Base-by-base conservation (phyloP, 2,113 vertebrate genomes). In the Mormoops blainvillei region DNA sequence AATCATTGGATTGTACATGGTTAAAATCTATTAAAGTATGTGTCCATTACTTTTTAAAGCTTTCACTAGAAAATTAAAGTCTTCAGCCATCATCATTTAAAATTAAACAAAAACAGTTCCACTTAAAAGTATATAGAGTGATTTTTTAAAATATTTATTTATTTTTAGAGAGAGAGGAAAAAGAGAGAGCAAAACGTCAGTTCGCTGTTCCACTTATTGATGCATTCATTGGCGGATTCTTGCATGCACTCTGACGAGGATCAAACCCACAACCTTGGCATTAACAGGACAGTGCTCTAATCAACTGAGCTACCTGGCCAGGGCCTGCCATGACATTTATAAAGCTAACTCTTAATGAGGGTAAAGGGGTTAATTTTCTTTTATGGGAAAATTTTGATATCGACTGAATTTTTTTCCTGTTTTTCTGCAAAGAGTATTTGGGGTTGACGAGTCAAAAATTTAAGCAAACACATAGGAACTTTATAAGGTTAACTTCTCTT, bases 391-490 rank as follows among this genome's bases (percentile, higher is more conserved):
- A 0, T 95, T 92, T 58, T 94, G 63, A 43, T 96, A 93, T 94
- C 87, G 70, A 93, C 95, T 96, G 89, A 93, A 86, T 93, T 31
- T 88, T 93, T 70, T 71, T 4, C 8, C 73, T 96, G 28, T 96
- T 97, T 97, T 96, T 93, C 84, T 95, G 93, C 56, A 86, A 56
- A 38, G 54, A 71, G 24, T 85, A 38, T 89, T 90, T 89, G 81
- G 31, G 14, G 45, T 87, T 93, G 19, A 91, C 74, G 97, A 90
- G 45, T 92, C 92, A 85, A 97, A 98, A 92, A 78, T 96, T 87
- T 89, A 82, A 95, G 65, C 56, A 91, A 95, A 85, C 94, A 94
- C 65, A 77, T 61, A 94, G 43, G 96, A 92, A 89, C 67, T 94
- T 86, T 96, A 48, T 94, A 89, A 85, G 52, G 9, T 56, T 89